Base-by-base conservation (phyloP, 2,888 invertebrate species). In the Habrosyne pyritoides region DNA sequence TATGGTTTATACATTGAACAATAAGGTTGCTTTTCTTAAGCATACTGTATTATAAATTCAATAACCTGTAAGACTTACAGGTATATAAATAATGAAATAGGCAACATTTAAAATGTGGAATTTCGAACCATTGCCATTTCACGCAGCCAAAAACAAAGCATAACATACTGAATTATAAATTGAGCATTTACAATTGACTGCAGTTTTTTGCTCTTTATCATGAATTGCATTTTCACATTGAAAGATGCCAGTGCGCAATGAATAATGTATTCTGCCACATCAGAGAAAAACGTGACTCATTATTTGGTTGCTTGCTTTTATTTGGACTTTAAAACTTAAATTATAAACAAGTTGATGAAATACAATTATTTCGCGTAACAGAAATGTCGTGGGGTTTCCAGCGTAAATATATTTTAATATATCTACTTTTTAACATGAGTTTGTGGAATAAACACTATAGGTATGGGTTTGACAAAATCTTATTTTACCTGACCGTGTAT, bases 241-340 rank as follows among this genome's bases (percentile, higher is more conserved):
- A 24, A 46, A 52, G 22, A n/a, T 12, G 7, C 33, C 8, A 10
- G 47, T n/a, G 33, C 47, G 49, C 36, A 42, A 52, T 61, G 61
- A 59, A 61, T 59, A 52, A 61, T 61, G 53, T 52, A 61, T 61
- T 30, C 36, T 47, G 52, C 50, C 49, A 36, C 53, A 52, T 46
- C 10, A 21, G 28, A 26, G 53, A 53, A 53, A 59, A 56, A 59
- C 46, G 33, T 30, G 33, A 22, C 50, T 53, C 52, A 47, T 52
- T 53, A 53, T 28, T 18, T 47, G 46, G 53, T 42, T 42, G 1
- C 18, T 42, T 42, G 42, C 18, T 42, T 28, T 48, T 50, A 26
- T 50, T 26, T 26, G 28, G 22, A 50, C 50, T 21, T 30, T 52
- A 14, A 21, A 33, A 42, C 18, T 42, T 14, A 14, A 42, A 42